phyloP scores from a whole-genome alignment of 2,797 vertebrate genomes.

The Orestias chungarensis region DNA sequence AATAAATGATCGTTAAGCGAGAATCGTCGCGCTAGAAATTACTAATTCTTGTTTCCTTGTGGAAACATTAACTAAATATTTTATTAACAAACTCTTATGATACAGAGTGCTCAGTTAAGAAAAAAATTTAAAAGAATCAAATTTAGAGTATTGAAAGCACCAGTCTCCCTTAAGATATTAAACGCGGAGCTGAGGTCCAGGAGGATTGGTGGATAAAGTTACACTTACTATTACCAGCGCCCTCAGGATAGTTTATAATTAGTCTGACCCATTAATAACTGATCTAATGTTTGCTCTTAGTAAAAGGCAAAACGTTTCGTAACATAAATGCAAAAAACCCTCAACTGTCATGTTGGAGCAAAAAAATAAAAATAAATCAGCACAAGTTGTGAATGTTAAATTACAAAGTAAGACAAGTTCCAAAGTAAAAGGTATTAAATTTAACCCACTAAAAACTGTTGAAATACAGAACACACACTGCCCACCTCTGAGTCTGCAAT shows the following conservation, averaged over 20 bases:
- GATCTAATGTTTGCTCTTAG: background rate
- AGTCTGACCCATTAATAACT: background rate
- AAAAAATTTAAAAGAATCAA: too few species aligned
- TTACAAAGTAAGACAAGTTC: background rate
- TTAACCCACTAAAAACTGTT: too few species aligned
- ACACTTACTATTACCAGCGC: background rate
- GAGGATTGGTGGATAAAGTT: background rate
- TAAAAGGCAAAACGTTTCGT: background rate
- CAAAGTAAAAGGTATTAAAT: too few species aligned
- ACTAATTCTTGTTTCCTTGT: too few species aligned
- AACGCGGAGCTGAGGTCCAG: background rate
- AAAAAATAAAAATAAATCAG: background rate
- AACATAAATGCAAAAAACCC: background rate
- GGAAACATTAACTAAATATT: too few species aligned
- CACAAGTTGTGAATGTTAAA: background rate
- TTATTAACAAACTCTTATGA: too few species aligned
- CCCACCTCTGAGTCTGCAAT: slow-evolving; percentile 60
- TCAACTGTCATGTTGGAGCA: background rate
- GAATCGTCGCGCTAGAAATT: too few species aligned
- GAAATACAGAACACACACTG: background rate
- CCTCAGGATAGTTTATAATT: background rate
- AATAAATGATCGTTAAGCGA: too few species aligned
- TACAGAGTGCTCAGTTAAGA: too few species aligned
- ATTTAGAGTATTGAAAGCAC: background rate
- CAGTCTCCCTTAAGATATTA: background rate